Percentiles rank a stretch among this genome's conserved stretches.
Conservation (phyloP, 2,797 vertebrate genomes). For the Kryptopterus vitreolus region DNA sequence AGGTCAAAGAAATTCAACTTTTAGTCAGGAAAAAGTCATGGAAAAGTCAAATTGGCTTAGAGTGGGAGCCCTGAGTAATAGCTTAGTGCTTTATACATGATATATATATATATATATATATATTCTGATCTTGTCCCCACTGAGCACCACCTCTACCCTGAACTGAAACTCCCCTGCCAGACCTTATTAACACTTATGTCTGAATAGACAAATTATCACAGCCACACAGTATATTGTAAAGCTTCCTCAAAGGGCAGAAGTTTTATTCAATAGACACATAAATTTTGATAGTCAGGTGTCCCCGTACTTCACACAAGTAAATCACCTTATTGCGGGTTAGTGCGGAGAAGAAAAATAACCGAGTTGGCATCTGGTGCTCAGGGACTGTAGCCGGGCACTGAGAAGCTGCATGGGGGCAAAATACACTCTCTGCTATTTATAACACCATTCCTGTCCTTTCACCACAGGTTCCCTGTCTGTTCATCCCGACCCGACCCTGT, state of each 20-base stretch:
- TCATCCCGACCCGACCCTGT: neutral
- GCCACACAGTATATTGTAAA: too few relatives aligned
- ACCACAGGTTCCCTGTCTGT: neutral
- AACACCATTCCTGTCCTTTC: neutral
- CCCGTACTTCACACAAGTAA: neutral
- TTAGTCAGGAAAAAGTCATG: too few relatives aligned
- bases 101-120: too few relatives aligned
- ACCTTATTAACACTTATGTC: too few relatives aligned
- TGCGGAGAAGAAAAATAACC: neutral
- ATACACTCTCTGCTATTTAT: conserved; percentile 9
- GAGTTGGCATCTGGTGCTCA: neutral
- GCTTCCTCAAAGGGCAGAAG: neutral
- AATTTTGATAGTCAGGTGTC: neutral
- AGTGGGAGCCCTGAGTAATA: too few relatives aligned
- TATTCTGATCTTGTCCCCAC: neutral
- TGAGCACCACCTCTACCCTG: neutral
- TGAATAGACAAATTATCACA: too few relatives aligned
- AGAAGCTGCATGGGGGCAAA: neutral
- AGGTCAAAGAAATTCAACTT: too few relatives aligned
- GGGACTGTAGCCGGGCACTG: neutral
- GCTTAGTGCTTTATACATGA: too few relatives aligned
- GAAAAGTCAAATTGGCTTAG: too few relatives aligned
- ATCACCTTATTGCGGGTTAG: too few relatives aligned
- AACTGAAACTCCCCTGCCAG: neutral
- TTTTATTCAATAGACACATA: neutral